phyloP scores from a whole-genome alignment of 2,797 vertebrate species.

The Onychomys arenicola region DNA sequence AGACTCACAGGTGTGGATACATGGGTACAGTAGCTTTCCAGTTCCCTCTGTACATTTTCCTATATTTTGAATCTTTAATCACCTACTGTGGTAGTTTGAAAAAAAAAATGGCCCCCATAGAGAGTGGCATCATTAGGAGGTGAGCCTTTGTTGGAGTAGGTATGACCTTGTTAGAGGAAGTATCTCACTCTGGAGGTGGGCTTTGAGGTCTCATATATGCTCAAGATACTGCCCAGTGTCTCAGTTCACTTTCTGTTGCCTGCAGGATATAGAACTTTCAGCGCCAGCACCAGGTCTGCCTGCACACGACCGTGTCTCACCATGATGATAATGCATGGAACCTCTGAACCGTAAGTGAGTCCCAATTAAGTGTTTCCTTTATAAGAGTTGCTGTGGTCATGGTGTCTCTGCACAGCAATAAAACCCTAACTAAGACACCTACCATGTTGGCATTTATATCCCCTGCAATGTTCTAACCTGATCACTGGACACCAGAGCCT shows the following conservation, averaged over 20 bases:
- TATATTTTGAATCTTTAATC: too few species aligned
- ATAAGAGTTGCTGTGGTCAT: background rate
- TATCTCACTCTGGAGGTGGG: background rate
- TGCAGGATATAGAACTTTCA: background rate
- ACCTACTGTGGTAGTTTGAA: background rate
- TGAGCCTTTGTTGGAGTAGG: background rate
- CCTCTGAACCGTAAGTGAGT: background rate
- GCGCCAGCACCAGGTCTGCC: background rate
- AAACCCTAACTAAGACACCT: background rate
- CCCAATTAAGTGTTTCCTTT: background rate
- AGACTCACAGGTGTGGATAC: background rate
- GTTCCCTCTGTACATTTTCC: rapidly evolving
- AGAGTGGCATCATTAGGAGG: background rate
- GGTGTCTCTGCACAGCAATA: background rate
- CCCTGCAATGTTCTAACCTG: background rate
- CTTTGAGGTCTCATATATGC: background rate
- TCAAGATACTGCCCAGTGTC: background rate
- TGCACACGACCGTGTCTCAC: rapidly evolving
- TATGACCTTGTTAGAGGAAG: background rate
- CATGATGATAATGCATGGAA: background rate
- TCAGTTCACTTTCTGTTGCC: background rate
- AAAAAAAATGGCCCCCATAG: background rate
- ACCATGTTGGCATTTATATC: background rate
- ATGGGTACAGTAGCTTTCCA: background rate
- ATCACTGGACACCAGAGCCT: background rate